Base-by-base conservation (phyloP, 2,888 invertebrate genomes). In the Tetrapedia diversipes region DNA sequence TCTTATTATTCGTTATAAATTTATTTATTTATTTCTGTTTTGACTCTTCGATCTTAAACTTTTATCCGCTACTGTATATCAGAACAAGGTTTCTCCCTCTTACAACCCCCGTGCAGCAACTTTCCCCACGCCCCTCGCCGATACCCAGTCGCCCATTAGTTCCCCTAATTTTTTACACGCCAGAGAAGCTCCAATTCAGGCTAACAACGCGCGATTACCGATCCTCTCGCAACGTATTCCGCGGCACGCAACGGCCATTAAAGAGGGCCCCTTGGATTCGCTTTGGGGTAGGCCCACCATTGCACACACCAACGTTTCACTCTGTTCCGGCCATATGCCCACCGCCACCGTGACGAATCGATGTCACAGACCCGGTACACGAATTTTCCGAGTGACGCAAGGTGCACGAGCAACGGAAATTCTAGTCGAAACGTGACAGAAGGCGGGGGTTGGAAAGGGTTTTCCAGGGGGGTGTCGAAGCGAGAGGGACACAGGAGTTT, bases 161-260 rank as follows among this genome's bases (percentile, higher is more conserved):
- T 71, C 71, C 73, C 53, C 66, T 47, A 82, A 82, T 69, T 77
- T 80, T 79, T 81, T 76, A 79, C 81, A 76, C 67, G 64, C 69
- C 41, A 72, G 64, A 70, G 81, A 69, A 80, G 54, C 59, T 56
- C 34, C 59, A 54, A 73, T 82, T 82, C 71, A 47, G 39, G 53
- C 80, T 65, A 77, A 82, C 82, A 64, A 66, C 56, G 71, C 11
- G 24, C 54, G 73, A 77, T 82, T 79, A 76, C 79, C 73, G 65
- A 71, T 70, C 57, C 72, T 43, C 54, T 47, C 59, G 3, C 27
- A 67, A 59, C 61, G 68, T 77, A 53, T 69, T 75, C 63, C 54
- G 37, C 54, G n/a, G 43, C 74, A 77, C 77, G 73, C 73, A 79
- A 70, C 74, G 34, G 51, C 67, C 77, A 76, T 81, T 81, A 81